Base-by-base conservation (phyloP, 2,797 vertebrate genomes). In the Loriculus beryllinus region DNA sequence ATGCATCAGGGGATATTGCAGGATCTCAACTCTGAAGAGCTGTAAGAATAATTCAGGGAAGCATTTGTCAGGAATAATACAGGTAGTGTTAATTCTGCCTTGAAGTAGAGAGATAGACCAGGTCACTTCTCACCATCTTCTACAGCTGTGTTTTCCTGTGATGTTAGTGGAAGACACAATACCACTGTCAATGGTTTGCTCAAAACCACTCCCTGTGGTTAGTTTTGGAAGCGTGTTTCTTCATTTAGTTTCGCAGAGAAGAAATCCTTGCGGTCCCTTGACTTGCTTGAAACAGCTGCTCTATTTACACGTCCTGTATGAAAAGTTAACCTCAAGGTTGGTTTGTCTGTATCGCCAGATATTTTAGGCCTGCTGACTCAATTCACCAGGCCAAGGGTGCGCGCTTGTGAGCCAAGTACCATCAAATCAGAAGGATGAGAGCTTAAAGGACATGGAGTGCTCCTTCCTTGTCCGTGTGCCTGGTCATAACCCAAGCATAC, bases 281-380 rank as follows among this genome's bases (percentile, higher is more conserved):
- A 65, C 25, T 77, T 79, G 17, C 40, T 84, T 70, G 56, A 74
- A 82, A 60, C 45, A 64, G 51, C 33, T 76, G 42, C 49, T 81
- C 25, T 88, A 2, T 84, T 92, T 90, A 86, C 77, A 59, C 1
- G 2, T 54, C 12, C 49, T 81, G 33, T 68, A 69, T 85, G 87
- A 89, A 93, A 89, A 92, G 89, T 56, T 63, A 88, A 91, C 72
- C 54, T 79, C 40, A 86, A 87, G 83, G 33, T 88, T 91, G 42
- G 71, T 88, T 96, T 95, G 65, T 71, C 92, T 95, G 75, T 70
- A 13, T 86, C 86, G 47, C 77, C 21, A 56, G 80, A 70, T 94
- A 93, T 92, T 95, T 95, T 87, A 76, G 84, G 86, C 88, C 77
- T 82, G 81, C 92, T 94, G 86, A 94, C 56, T 96, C 93, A 91